Conservation (phyloP, 2,888 invertebrate genomes). For the Andrena praecox region DNA sequence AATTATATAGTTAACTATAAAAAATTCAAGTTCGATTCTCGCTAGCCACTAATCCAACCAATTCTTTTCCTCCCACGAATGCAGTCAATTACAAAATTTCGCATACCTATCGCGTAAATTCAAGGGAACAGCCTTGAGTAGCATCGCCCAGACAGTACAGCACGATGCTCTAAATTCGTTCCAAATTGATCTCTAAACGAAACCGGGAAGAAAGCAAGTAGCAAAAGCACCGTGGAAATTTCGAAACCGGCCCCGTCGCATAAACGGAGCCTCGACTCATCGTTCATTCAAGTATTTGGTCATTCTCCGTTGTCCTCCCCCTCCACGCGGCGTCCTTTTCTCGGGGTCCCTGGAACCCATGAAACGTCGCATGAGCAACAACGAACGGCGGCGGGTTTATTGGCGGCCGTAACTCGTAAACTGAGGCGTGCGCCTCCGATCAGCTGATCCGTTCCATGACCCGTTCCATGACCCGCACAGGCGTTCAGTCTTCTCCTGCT, state of each 20-base stretch:
- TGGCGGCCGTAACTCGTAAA: constrained; percentile 85
- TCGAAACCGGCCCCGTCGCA: constrained; percentile 20
- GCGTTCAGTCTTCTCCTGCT: constrained; percentile 66
- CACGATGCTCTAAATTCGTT: constrained; percentile 29
- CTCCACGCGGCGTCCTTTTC: constrained; percentile 67
- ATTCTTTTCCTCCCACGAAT: background rate
- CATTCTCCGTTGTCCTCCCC: constrained; percentile 66
- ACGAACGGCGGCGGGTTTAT: constrained; percentile 84
- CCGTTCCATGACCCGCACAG: constrained; percentile 83
- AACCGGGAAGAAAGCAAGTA: background rate
- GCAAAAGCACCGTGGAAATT: constrained; percentile 10
- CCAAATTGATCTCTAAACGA: constrained; percentile 1
- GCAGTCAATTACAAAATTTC: too few relatives aligned
- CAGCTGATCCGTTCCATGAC: constrained; percentile 85
- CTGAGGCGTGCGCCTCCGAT: constrained; percentile 84
- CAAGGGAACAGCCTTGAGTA: too few relatives aligned
- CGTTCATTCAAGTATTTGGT: constrained; percentile 78
- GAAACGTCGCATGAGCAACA: constrained; percentile 82
- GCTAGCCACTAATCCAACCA: background rate
- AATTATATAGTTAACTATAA: background rate
- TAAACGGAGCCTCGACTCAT: constrained; percentile 67
- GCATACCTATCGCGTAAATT: background rate
- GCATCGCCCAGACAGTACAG: too few relatives aligned
- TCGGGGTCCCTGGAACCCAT: constrained; percentile 75
- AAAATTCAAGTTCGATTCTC: background rate